Base-by-base conservation (phyloP, 2,797 vertebrate genomes). In the Orestias chungarensis region DNA sequence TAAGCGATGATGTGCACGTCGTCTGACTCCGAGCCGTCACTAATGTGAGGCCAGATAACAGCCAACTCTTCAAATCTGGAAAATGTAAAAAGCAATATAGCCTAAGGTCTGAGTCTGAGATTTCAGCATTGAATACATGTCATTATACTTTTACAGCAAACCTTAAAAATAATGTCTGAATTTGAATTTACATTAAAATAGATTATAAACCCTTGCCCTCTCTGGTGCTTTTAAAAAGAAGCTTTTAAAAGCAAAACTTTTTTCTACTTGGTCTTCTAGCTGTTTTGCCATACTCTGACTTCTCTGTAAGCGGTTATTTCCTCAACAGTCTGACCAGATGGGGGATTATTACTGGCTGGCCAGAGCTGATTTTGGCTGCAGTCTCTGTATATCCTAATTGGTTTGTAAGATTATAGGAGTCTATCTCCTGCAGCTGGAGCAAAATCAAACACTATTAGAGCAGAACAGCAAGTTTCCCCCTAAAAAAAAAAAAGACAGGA, bases 311-410 rank as follows among this genome's bases (percentile, higher is more conserved):
- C 40, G 59, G 64, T 74, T 42, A 67, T 80, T 78, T 77, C 71
- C 71, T 68, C 50, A 27, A 50, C 71, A 82, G 66, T 75, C 71
- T 20, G 49, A 76, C 29, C 55, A 79, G 76, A 66, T 76, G 59
- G 42, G 42, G 77, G 49, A 54, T 81, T 81, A 84, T 77, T 59
- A 71, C 68, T 61, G 4, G 6, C 49, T 67, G 54, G 79, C 62
- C 49, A 4, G 14, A 33, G 43, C 44, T 79, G 66, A 82, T 82
- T 73, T 81, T 73, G 57, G 55, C 70, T 79, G 66, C 70, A 73
- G 40, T 68, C 55, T 71, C 43, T 71, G 33, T 52, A 76, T 33
- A 70, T 73, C 70, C 35, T 31, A 11, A 0, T 80, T 44, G 18
- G 15, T 67, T 73, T 25, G 35, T 46, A 70, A 74, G 29, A 77